Conservation (phyloP, 2,888 invertebrate species). For the Rotaria magnacalcarata region DNA sequence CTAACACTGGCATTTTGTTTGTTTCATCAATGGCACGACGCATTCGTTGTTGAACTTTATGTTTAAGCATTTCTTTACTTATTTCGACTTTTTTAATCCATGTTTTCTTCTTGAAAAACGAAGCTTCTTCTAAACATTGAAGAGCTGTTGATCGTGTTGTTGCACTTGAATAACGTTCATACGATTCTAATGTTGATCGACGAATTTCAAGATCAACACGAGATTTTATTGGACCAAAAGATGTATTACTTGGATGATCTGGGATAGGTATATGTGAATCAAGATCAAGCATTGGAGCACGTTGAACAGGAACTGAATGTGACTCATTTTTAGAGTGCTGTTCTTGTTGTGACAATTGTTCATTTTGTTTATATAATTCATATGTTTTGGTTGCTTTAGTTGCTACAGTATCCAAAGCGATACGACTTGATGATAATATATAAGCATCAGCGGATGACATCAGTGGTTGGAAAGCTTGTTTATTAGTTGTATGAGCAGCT, state of each 20-base stretch:
- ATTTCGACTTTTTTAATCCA: constrained; percentile 24
- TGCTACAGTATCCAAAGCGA: neutral
- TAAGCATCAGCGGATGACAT: constrained; percentile 12
- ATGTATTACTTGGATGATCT: neutral
- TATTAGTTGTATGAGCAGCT: neutral
- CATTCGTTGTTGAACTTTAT: constrained; percentile 27
- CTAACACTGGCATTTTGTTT: neutral
- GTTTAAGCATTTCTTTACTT: constrained; percentile 26
- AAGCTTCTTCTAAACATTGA: neutral
- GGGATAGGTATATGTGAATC: neutral
- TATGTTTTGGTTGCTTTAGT: neutral
- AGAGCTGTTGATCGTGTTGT: neutral
- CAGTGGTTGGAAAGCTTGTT: neutral
- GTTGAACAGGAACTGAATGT: neutral
- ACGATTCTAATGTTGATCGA: neutral
- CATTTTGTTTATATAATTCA: neutral
- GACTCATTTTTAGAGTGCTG: neutral
- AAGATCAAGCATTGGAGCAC: neutral
- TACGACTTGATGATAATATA: neutral
- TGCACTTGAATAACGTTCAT: constrained; percentile 21
- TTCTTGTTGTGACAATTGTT: neutral
- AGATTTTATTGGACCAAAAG: neutral
- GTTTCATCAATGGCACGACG: neutral
- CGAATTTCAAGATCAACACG: neutral
- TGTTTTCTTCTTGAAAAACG: neutral